phyloP scores from a whole-genome alignment of 2,888 invertebrate species.

The Rotaria sp. region DNA sequence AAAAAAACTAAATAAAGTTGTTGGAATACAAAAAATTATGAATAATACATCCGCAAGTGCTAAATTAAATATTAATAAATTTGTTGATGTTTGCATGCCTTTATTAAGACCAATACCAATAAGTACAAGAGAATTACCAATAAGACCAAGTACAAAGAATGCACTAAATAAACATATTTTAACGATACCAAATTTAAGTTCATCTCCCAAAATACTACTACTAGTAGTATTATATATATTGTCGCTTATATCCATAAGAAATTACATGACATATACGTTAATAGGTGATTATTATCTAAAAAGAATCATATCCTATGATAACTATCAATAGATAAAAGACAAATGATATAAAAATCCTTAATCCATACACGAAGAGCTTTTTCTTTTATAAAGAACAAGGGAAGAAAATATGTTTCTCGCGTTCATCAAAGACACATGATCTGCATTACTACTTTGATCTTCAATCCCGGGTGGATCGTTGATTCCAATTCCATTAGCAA shows the following conservation, averaged over 20 bases:
- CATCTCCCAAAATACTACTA: background rate
- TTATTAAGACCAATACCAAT: conserved; percentile 19
- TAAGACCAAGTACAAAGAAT: conserved; percentile 22
- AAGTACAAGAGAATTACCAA: conserved; percentile 2
- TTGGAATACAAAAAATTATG: background rate
- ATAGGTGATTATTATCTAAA: background rate
- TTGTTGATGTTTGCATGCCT: conserved; percentile 11
- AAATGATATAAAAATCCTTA: background rate
- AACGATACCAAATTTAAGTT: background rate
- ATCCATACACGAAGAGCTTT: background rate
- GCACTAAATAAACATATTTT: conserved; percentile 26
- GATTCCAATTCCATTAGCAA: background rate
- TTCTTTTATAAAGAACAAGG: background rate
- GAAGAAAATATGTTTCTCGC: background rate
- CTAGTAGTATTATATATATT: background rate
- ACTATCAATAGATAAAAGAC: no score
- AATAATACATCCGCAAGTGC: background rate
- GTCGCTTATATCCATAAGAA: background rate
- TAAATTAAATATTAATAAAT: conserved; percentile 18
- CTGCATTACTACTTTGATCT: background rate
- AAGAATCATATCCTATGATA: background rate
- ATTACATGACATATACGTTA: background rate
- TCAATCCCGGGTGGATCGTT: background rate
- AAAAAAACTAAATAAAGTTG: background rate
- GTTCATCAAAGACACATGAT: background rate